Percentiles rank a stretch among this genome's conserved stretches.
Evolutionary conservation across 1,140 invertebrate species (phyloP).

Genomic region (Cyclina sinensis): DNA sequence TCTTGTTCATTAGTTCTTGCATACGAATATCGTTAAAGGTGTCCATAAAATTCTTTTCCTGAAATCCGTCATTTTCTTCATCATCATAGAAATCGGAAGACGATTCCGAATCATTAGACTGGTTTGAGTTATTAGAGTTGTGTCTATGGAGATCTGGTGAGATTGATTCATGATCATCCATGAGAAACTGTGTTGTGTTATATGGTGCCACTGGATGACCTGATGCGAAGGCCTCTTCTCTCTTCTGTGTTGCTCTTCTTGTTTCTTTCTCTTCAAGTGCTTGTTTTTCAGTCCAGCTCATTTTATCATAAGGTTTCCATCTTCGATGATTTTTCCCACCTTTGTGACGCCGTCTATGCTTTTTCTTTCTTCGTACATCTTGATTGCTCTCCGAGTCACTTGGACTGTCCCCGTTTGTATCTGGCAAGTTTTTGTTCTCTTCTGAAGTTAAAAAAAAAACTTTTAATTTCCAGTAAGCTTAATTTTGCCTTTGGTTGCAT

Average conservation of each 20-base stretch:
- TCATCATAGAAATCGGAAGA: conserved; percentile 91
- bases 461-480: no score
- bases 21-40: conserved; percentile 96
- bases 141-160: conserved; percentile 65
- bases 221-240: conserved; percentile 82
- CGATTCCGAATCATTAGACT: conserved; percentile 90
- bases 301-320: conserved; percentile 86
- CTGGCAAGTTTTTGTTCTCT: conserved; percentile 1
- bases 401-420: conserved; percentile 67
- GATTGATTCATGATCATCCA: conserved; percentile 94
- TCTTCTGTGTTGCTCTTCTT: conserved; percentile 80
- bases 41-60: conserved; percentile 96
- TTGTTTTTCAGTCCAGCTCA: conserved; percentile 84
- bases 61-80: conserved; percentile 95
- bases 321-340: conserved; percentile 82
- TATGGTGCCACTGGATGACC: conserved; percentile 92
- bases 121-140: conserved; percentile 87
- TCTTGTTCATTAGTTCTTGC: conserved; percentile 93
- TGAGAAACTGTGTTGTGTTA: conserved; percentile 97
- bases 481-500: no score
- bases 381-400: conserved; percentile 67
- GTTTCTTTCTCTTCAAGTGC: conserved; percentile 85
- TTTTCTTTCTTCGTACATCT: conserved; percentile 71
- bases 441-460: no score
- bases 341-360: conserved; percentile 76